Evolutionary conservation across 2,888 invertebrate genomes (phyloP), one percentile per base, ranked within the genome.

Genomic region (Palloptera scutellata): DNA sequence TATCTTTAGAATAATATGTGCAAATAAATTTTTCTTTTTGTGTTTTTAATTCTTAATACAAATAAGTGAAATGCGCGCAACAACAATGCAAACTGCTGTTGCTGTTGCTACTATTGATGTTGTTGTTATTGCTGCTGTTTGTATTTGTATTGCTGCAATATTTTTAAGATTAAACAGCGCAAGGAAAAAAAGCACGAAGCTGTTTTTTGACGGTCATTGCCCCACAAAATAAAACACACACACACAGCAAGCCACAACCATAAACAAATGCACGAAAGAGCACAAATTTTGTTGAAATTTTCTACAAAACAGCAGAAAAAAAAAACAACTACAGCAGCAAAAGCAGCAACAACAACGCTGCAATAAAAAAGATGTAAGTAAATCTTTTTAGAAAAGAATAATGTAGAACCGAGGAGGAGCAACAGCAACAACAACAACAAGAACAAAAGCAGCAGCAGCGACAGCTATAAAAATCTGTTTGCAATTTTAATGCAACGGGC

Each of bases 321-420:
- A n/a, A n/a, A n/a, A n/a, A n/a, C n/a, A n/a, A n/a, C n/a, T n/a
- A n/a, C n/a, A 30, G 30, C 30, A 30, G 6, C 30, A 30, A 30
- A 30, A 74, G 74, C 66, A 71, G 68, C 69, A 69, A 76, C 68
- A 70, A 65, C 57, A 65, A 57, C 62, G 68, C 61, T 71, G 70
- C 66, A 73, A 72, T 66, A 67, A 41, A 58, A n/a, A 57, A 67
- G 19, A 67, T 40, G 61, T 63, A 52, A 43, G 62, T 63, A 60
- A 53, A 10, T 19, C 17, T 53, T 20, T 53, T 15, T 53, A 19
- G 53, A 13, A 53, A 53, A 53, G 17, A 53, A 20, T 53, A 19
- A 53, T n/a, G 53, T 30, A 30, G 30, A 30, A 30, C 30, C 6
- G 6, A 30, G 6, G 30, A 30, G 30, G 30, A 30, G 6, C n/a